A percentile compares a stretch with the other conserved stretches of the same genome.
Evolutionary conservation across 2,113 vertebrate genomes (phyloP).

Genomic region (Misgurnus anguillicaudatus): DNA sequence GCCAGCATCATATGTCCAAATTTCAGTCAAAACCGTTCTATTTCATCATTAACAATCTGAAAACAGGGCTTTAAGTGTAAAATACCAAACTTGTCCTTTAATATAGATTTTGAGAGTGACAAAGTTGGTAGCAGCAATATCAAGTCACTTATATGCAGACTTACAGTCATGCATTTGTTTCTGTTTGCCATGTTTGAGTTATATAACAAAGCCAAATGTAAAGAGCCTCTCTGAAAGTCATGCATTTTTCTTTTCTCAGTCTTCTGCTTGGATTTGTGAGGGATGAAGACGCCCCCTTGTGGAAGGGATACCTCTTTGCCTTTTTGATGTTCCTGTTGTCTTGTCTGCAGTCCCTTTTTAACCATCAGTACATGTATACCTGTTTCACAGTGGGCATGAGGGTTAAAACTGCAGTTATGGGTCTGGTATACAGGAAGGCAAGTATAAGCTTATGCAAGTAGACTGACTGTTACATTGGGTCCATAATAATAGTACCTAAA

Average conservation of each 20-base stretch:
- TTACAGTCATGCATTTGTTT: not conserved
- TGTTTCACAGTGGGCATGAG: slow-evolving; percentile 82
- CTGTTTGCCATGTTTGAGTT: too few species aligned
- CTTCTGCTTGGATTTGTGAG: slow-evolving; percentile 81
- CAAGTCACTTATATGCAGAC: too few species aligned
- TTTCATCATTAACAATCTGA: too few species aligned
- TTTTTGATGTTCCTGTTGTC: slow-evolving; percentile 77
- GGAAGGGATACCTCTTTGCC: slow-evolving; percentile 82
- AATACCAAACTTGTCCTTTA: too few species aligned
- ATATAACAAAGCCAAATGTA: too few species aligned
- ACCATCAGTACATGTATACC: slow-evolving; percentile 83
- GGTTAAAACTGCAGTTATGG: slow-evolving; percentile 80
- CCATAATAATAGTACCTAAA: not conserved
- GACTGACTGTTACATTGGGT: not conserved
- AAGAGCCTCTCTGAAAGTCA: not conserved
- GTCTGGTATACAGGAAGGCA: slow-evolving; percentile 88
- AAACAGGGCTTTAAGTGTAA: too few species aligned
- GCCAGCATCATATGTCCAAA: too few species aligned
- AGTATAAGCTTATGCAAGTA: slow-evolving; percentile 28
- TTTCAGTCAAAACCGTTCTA: too few species aligned
- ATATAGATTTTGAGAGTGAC: too few species aligned
- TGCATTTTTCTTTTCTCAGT: slow-evolving; percentile 60
- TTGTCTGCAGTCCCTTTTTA: slow-evolving; percentile 81
- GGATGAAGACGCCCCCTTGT: slow-evolving; percentile 65
- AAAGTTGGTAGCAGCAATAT: too few species aligned